These are phyloP conservation scores for Platichthys stellatus DNA, from an alignment of 2,113 vertebrate genomes.

Conservation along the genomic window DNA sequence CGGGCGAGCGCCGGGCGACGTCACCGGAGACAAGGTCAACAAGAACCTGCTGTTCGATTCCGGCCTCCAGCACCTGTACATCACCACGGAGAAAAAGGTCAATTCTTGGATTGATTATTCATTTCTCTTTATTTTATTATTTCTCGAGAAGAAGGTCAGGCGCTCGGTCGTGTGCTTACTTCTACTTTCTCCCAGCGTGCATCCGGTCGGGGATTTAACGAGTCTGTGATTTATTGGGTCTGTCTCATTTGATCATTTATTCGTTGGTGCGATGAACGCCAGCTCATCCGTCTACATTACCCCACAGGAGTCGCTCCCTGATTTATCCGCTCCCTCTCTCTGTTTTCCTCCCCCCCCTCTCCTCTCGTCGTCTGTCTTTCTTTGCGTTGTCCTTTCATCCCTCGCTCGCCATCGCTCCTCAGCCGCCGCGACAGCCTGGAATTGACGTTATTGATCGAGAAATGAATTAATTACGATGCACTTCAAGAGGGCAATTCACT, in stretches of 20 bases:
- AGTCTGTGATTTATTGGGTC: conserved; percentile 44
- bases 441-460: conserved; percentile 71
- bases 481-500: conserved; percentile 66
- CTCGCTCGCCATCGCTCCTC: conserved; percentile 29
- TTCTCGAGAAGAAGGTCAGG: conserved; percentile 36
- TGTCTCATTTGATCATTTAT: conserved; percentile 66
- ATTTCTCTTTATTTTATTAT: neutral
- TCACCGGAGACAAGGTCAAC: conserved; percentile 86
- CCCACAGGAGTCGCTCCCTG: conserved; percentile 46
- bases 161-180: conserved; percentile 8
- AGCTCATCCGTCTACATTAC: conserved; percentile 63
- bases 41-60: conserved; percentile 88
- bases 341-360: conserved; percentile 36
- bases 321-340: conserved; percentile 48
- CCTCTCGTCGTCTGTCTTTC: conserved; percentile 49
- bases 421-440: neutral
- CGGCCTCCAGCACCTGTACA: conserved; percentile 83
- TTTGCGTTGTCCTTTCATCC: conserved; percentile 61
- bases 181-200: conserved; percentile 23
- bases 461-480: conserved; percentile 72
- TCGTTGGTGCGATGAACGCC: conserved; percentile 18
- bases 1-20: conserved; percentile 77
- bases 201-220: conserved; percentile 28
- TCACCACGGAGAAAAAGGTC: conserved; percentile 94
- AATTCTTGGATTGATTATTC: conserved; percentile 51